phyloP scores from a whole-genome alignment of 1,140 invertebrate genomes.

The Pseudomyrmex cubaensis region DNA sequence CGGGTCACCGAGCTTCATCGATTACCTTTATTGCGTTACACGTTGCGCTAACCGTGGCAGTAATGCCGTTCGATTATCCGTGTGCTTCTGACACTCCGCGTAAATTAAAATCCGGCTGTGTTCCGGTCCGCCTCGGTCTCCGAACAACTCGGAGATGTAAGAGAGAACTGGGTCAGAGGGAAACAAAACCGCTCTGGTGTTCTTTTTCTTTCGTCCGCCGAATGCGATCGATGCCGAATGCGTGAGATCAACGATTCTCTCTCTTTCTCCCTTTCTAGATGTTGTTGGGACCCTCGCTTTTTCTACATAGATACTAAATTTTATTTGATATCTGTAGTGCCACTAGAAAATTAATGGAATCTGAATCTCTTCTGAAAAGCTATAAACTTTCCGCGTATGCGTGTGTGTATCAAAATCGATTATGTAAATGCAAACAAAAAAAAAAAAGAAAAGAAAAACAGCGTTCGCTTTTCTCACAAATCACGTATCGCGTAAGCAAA shows the following conservation, averaged over 20 bases:
- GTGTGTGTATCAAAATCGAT: background rate
- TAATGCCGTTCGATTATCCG: constrained; percentile 70
- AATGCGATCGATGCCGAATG: constrained; percentile 36
- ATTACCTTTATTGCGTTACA: constrained; percentile 73
- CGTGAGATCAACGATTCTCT: constrained; percentile 11
- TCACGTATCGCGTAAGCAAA: too few species aligned
- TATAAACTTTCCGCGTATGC: background rate
- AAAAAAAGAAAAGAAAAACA: too few species aligned
- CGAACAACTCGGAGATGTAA: constrained; percentile 48
- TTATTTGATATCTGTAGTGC: constrained; percentile 13
- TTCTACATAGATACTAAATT: constrained; percentile 18
- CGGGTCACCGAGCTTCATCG: constrained; percentile 71
- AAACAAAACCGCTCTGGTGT: constrained; percentile 24
- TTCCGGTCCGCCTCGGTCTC: constrained; percentile 25
- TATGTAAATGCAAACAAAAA: background rate
- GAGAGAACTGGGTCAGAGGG: constrained; percentile 52
- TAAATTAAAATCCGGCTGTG: constrained; percentile 51
- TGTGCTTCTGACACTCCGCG: constrained; percentile 30
- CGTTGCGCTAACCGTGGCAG: constrained; percentile 48
- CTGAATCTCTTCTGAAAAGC: background rate
- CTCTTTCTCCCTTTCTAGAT: background rate
- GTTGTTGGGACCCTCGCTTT: constrained; percentile 21
- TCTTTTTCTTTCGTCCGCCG: constrained; percentile 30
- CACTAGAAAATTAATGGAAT: constrained; percentile 33
- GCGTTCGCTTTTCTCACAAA: background rate